Base-by-base conservation (phyloP, 2,113 vertebrate genomes). In the Amphiprion ocellaris region DNA sequence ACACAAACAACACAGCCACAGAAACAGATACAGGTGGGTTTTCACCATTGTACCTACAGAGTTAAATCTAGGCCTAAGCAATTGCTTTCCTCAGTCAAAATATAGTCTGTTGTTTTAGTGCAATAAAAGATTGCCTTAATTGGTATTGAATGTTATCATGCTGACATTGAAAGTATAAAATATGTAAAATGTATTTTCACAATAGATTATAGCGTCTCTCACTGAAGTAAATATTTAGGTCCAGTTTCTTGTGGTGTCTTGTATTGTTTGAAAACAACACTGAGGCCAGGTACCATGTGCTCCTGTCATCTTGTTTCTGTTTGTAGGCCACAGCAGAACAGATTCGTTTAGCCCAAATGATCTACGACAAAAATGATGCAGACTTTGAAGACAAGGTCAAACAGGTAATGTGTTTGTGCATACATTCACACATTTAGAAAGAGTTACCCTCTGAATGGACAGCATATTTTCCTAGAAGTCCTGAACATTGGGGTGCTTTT, bases 381-480 rank as follows among this genome's bases (percentile, higher is more conserved):
- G 97, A 98, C 89, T 99, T 98, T 94, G 97, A 99, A 93, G 96
- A 95, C 90, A 99, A 99, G 94, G 97, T 99, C 87, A 98, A 98
- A 92, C 97, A 99, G 95, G 98, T 97, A 83, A 80, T 24, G 17
- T 72, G 9, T 8, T 69, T 77, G 55, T 74, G 5, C 17, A 46
- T 46, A 23, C 14, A 28, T 33, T 6, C 7, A 64, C 5, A 46
- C 4, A 5, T 37, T 46, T 28, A 61, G 2, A 64, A 56, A 44
- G 14, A 44, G n/a, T 1, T 0, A n/a, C 49, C 37, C 60, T 74
- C 12, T 33, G 8, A n/a, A 16, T 53, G 4, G 46, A 8, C 30
- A 37, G 2, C 21, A 17, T n/a, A n/a, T 47, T 24, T 19, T 50
- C 6, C 8, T 72, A 9, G 9, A 56, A n/a, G 41, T 76, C 12